Percentiles rank a stretch among this genome's conserved stretches.
phyloP scores from a whole-genome alignment of 2,113 vertebrate genomes.

The Oceanodroma tethys region DNA sequence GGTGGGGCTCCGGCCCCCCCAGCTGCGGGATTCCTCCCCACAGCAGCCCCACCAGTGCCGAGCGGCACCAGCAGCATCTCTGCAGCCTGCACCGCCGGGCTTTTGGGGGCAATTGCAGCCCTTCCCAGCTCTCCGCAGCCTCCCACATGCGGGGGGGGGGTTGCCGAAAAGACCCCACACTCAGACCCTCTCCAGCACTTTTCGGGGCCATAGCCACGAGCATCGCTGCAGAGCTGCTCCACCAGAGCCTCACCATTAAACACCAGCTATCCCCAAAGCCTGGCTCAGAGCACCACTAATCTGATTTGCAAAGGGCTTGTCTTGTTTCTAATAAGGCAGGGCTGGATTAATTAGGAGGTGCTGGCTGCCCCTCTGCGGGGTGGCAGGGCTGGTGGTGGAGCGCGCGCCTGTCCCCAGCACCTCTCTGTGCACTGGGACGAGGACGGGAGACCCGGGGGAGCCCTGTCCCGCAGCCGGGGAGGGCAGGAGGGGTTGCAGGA shows the following conservation, averaged over 20 bases:
- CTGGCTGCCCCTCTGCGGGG: neutral
- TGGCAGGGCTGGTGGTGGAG: neutral
- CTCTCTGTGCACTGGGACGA: neutral
- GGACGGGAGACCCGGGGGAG: neutral
- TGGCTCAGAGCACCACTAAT: neutral
- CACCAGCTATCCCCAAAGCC: neutral
- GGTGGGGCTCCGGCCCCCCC: neutral
- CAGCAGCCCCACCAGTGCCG: neutral
- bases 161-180: neutral
- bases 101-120: neutral
- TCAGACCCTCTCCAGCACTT: neutral
- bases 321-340: neutral
- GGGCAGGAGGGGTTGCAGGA: neutral
- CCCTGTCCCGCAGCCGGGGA: neutral
- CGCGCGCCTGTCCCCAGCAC: rapidly evolving
- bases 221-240: rapidly evolving
- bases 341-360: neutral
- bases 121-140: neutral
- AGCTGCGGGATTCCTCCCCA: neutral
- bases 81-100: rapidly evolving
- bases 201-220: rapidly evolving
- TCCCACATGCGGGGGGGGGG: neutral
- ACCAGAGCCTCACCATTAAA: neutral
- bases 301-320: neutral
- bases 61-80: neutral